phyloP scores from a whole-genome alignment of 2,888 invertebrate genomes.

The Sesia bembeciformis region DNA sequence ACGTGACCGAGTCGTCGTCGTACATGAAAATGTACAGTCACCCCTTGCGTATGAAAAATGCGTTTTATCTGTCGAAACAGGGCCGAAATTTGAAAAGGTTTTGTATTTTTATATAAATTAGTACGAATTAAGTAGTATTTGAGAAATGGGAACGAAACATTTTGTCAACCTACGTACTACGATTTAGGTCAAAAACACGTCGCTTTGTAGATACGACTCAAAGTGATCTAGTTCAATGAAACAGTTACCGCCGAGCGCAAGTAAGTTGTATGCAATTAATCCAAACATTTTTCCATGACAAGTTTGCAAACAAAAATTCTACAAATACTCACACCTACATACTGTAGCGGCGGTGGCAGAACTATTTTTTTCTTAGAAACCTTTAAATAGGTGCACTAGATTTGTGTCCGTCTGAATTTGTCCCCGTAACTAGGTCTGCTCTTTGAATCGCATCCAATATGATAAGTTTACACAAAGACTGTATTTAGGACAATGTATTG shows the following conservation, averaged over 20 bases:
- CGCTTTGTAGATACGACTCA: background rate
- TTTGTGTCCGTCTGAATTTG: slow-evolving; percentile 22
- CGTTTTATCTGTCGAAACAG: no score
- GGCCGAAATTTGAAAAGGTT: no score
- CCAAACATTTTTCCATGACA: slow-evolving; percentile 12
- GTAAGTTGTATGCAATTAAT: slow-evolving; percentile 1
- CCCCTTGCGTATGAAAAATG: no score
- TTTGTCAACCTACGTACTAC: no score
- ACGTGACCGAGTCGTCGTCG: no score
- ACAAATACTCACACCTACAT: background rate
- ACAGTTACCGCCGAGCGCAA: background rate
- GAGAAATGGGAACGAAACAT: no score
- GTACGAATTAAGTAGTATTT: no score
- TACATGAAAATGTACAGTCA: no score
- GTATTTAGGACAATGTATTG: slow-evolving; percentile 16
- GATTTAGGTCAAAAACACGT: background rate
- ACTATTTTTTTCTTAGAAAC: slow-evolving; percentile 29
- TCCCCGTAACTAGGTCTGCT: slow-evolving; percentile 22
- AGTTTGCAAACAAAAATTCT: slow-evolving; percentile 20
- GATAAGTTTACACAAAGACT: slow-evolving; percentile 22
- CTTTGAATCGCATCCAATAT: slow-evolving; percentile 36
- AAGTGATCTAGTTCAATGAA: background rate
- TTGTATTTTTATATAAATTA: no score
- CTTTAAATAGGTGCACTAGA: slow-evolving; percentile 41
- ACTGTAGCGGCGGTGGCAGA: background rate